Conservation (phyloP, 2,888 invertebrate species). For the Alsophila aescularia region DNA sequence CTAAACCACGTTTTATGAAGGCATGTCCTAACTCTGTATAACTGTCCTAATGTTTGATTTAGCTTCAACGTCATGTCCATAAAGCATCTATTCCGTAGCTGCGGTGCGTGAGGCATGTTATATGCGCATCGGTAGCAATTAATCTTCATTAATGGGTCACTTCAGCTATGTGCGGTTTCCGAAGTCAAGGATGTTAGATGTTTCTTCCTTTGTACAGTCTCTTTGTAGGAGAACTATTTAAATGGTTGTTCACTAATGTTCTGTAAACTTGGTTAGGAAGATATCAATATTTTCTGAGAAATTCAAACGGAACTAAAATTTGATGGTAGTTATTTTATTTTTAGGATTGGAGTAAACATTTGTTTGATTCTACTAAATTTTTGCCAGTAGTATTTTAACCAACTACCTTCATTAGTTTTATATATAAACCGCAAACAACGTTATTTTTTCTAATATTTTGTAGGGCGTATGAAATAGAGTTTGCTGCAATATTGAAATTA, state of each 20-base stretch:
- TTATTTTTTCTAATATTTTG: constrained; percentile 40
- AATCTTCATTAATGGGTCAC: constrained; percentile 80
- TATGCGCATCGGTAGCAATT: constrained; percentile 69
- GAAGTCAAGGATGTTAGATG: constrained; percentile 56
- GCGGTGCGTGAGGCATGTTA: constrained; percentile 39
- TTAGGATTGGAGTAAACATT: no score
- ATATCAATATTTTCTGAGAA: no score
- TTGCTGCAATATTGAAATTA: not conserved
- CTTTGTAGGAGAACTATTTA: constrained; percentile 54
- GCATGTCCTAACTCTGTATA: not conserved
- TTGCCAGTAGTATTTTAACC: no score
- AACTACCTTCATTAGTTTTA: no score
- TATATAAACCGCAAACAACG: no score
- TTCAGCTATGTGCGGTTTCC: constrained; percentile 71
- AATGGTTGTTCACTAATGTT: constrained; percentile 48
- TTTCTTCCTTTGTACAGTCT: constrained; percentile 49
- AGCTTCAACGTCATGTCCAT: constrained; percentile 16
- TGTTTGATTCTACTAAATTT: no score
- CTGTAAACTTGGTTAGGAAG: no score
- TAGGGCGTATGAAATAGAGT: not conserved
- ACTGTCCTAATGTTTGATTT: constrained; percentile 19
- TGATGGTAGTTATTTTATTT: no score
- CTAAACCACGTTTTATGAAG: no score
- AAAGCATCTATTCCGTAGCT: constrained; percentile 18
- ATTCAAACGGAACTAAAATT: no score